phyloP scores from a whole-genome alignment of 2,113 vertebrate species.

The Echinops telfairi region DNA sequence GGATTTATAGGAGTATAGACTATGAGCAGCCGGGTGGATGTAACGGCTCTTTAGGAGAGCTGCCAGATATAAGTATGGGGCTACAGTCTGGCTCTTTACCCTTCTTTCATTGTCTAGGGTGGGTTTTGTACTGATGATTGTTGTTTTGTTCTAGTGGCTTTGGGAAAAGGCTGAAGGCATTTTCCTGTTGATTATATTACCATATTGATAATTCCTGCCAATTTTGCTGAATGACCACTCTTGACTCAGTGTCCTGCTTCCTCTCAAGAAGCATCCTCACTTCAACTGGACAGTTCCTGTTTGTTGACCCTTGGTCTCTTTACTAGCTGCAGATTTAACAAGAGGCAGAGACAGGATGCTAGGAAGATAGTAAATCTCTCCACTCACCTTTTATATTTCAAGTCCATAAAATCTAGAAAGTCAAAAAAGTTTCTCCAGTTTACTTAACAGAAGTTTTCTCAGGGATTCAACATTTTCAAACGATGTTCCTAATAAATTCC shows the following conservation, averaged over 20 bases:
- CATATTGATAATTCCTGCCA: not conserved
- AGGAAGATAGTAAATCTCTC: not conserved
- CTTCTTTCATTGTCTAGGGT: not conserved
- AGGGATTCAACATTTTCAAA: constrained; percentile 59
- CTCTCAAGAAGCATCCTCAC: not conserved
- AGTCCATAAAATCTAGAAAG: not conserved
- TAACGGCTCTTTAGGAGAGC: not conserved
- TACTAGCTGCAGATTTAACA: not conserved
- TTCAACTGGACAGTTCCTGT: not conserved
- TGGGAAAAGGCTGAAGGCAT: not conserved
- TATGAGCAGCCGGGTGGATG: not conserved
- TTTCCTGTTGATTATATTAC: not conserved
- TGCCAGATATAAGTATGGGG: not conserved
- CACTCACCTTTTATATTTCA: constrained; percentile 21
- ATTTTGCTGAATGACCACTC: not conserved
- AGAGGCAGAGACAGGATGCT: accelerated
- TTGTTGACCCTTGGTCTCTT: not conserved
- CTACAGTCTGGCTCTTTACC: not conserved
- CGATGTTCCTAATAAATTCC: not conserved
- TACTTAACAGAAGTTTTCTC: constrained; percentile 34
- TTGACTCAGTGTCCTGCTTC: not conserved
- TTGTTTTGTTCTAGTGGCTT: not conserved
- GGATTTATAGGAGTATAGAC: not conserved
- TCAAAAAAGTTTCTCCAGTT: not conserved
- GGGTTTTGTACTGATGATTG: not conserved